Evolutionary conservation across 1,140 invertebrate genomes (phyloP).

Genomic region (Drosophila repleta): DNA sequence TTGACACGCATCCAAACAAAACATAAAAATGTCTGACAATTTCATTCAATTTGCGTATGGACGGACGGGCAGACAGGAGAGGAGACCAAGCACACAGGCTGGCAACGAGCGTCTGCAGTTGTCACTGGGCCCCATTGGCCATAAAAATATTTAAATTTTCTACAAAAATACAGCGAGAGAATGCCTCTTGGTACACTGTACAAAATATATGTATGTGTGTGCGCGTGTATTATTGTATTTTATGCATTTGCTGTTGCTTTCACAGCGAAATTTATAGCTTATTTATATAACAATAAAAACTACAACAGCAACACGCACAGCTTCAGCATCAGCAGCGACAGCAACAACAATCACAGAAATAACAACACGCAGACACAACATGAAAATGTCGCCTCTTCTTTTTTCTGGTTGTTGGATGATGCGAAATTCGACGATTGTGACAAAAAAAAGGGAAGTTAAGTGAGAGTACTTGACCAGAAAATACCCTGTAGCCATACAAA

Average conservation of each 20-base stretch:
- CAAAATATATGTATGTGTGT: slow-evolving; percentile 19
- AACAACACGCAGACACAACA: slow-evolving; percentile 70
- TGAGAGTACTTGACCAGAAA: not conserved
- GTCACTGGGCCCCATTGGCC: slow-evolving; percentile 18
- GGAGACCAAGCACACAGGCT: slow-evolving; percentile 8
- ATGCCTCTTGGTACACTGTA: not conserved
- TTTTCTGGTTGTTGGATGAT: slow-evolving; percentile 6
- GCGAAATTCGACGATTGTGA: slow-evolving; percentile 34
- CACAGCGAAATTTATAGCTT: slow-evolving; percentile 72
- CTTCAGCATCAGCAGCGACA: slow-evolving; percentile 8
- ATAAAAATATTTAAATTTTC: slow-evolving; percentile 50
- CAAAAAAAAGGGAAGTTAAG: slow-evolving; percentile 17
- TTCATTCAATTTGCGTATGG: slow-evolving; percentile 44
- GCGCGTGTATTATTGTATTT: slow-evolving; percentile 36
- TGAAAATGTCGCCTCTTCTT: slow-evolving; percentile 47
- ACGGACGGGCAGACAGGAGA: slow-evolving; percentile 9
- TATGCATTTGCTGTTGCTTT: slow-evolving; percentile 49
- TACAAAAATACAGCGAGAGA: slow-evolving; percentile 18
- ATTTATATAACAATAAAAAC: slow-evolving; percentile 75
- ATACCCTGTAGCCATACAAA: not conserved
- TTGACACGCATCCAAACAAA: slow-evolving; percentile 10
- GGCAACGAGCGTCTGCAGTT: slow-evolving; percentile 36
- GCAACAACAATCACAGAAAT: slow-evolving; percentile 59
- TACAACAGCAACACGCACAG: slow-evolving; percentile 42
- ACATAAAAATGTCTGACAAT: slow-evolving; percentile 40